Conservation (phyloP, 1,140 invertebrate genomes). For the Lanistes nyassanus region DNA sequence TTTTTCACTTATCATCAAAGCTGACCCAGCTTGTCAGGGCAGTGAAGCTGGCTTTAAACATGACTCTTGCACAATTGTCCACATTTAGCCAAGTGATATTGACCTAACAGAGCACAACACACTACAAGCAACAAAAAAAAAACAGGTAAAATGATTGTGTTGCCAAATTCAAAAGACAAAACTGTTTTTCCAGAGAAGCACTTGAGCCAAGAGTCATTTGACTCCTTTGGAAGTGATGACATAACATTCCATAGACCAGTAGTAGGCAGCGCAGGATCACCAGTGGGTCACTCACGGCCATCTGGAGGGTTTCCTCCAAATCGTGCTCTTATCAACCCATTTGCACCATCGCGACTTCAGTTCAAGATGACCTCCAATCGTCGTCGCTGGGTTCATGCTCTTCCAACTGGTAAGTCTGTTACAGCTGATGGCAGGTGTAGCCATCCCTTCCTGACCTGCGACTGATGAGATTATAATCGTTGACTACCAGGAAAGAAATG, state of each 20-base stretch:
- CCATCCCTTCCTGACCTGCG: too few relatives aligned
- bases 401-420: constrained; percentile 85
- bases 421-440: not conserved
- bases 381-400: constrained; percentile 97
- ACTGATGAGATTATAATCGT: too few relatives aligned
- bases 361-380: constrained; percentile 97
- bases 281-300: constrained; percentile 49
- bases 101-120: too few relatives aligned
- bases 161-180: too few relatives aligned
- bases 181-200: constrained; percentile 40
- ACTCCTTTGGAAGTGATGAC: constrained; percentile 52
- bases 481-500: too few relatives aligned
- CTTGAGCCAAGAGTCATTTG: constrained; percentile 38
- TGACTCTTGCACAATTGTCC: too few relatives aligned
- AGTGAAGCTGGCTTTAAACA: too few relatives aligned
- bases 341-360: constrained; percentile 95
- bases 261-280: constrained; percentile 61
- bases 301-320: constrained; percentile 46
- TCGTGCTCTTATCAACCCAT: constrained; percentile 84
- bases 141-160: too few relatives aligned
- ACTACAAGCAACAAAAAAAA: too few relatives aligned
- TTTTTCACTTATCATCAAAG: too few relatives aligned
- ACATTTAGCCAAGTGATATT: too few relatives aligned
- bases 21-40: too few relatives aligned
- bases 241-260: constrained; percentile 40